These are phyloP conservation scores for Connochaetes taurinus DNA, from an alignment of 2,113 vertebrate species.

Conservation along the genomic window DNA sequence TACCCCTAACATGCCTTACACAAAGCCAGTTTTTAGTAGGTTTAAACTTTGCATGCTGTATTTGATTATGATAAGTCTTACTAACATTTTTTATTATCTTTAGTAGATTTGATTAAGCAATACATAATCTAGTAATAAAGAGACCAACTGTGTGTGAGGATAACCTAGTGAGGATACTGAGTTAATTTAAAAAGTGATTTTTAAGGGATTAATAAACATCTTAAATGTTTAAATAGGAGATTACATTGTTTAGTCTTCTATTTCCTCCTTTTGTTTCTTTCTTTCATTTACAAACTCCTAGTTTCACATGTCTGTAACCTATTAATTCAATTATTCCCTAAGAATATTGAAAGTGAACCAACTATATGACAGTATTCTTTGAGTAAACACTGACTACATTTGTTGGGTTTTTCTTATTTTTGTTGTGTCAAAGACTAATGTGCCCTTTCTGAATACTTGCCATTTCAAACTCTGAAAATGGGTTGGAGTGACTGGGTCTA, in stretches of 20 bases:
- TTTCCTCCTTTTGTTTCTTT: neutral
- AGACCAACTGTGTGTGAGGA: neutral
- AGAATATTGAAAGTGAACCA: neutral
- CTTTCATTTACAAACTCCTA: neutral
- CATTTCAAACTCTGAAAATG: neutral
- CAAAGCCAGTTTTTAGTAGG: neutral
- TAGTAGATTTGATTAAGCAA: neutral
- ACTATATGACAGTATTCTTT: neutral
- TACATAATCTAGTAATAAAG: neutral
- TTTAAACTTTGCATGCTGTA: neutral
- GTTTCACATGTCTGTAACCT: neutral
- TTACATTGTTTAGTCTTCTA: constrained; percentile 9
- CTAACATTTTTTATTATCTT: neutral
- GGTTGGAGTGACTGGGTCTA: neutral
- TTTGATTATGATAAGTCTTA: neutral
- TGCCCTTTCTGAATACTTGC: neutral
- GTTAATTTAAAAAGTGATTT: neutral
- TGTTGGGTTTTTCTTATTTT: neutral
- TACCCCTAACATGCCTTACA: rapidly evolving
- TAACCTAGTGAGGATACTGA: neutral
- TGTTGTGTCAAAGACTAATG: neutral
- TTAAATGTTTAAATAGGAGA: neutral
- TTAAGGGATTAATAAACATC: constrained; percentile 8
- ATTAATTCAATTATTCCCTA: neutral
- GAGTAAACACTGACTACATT: neutral